Conservation (phyloP, 2,113 vertebrate species). For the Pantherophis guttatus region DNA sequence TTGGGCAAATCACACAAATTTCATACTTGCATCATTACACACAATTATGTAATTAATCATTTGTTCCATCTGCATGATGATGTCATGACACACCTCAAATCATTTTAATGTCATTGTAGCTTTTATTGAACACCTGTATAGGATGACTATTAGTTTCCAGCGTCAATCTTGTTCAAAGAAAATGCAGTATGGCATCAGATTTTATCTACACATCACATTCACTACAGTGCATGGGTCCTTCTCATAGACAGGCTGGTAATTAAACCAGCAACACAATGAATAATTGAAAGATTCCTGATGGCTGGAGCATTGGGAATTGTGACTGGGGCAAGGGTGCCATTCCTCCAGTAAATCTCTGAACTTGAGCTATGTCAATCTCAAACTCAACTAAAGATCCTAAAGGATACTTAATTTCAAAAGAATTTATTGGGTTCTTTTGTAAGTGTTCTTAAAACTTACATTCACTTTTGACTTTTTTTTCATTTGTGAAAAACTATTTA, state of each 20-base stretch:
- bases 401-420: slow-evolving; percentile 51
- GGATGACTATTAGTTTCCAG: not conserved
- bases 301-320: not conserved
- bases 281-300: not conserved
- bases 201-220: not conserved
- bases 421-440: slow-evolving; percentile 58
- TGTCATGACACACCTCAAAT: not conserved
- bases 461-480: slow-evolving; percentile 37
- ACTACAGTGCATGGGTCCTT: not conserved
- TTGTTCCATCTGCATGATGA: not conserved
- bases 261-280: not conserved
- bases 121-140: not conserved
- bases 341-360: not conserved
- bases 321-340: not conserved
- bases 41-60: not conserved
- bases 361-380: not conserved
- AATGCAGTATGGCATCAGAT: not conserved
- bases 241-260: not conserved
- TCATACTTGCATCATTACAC: not conserved
- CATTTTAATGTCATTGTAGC: not conserved
- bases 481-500: slow-evolving; percentile 61
- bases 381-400: slow-evolving; percentile 40
- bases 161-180: not conserved
- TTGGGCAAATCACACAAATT: not conserved
- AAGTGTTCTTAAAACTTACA: slow-evolving; percentile 69